These are phyloP conservation scores for Eulithis prunata DNA, from an alignment of 2,888 invertebrate genomes.

Conservation along the genomic window DNA sequence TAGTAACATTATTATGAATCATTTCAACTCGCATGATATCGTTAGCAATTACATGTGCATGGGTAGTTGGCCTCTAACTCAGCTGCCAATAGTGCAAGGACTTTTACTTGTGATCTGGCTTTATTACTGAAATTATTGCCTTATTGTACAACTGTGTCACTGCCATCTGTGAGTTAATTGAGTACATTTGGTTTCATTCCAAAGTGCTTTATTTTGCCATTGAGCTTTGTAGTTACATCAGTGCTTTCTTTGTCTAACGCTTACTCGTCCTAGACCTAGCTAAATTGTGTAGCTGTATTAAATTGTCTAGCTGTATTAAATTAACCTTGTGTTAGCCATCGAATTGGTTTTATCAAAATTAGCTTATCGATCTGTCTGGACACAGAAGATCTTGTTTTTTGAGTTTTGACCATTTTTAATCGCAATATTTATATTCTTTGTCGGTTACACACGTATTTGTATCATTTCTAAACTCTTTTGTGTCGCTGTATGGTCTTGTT, in stretches of 20 bases:
- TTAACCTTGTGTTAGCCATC: no score
- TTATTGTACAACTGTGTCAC: slow-evolving; percentile 51
- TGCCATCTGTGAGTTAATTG: slow-evolving; percentile 29
- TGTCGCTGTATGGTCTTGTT: not conserved
- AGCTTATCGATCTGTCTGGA: no score
- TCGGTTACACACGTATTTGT: no score
- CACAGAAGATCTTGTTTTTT: no score
- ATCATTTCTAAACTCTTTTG: no score
- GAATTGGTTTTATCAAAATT: no score
- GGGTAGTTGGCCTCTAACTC: slow-evolving; percentile 57
- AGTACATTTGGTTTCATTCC: slow-evolving; percentile 14
- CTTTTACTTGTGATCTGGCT: slow-evolving; percentile 51
- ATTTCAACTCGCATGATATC: slow-evolving; percentile 50
- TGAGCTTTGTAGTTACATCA: not conserved
- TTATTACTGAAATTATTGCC: slow-evolving; percentile 31
- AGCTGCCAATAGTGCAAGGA: slow-evolving; percentile 56
- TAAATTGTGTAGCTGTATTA: no score
- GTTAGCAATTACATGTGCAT: slow-evolving; percentile 49
- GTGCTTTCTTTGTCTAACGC: not conserved
- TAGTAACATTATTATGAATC: slow-evolving; percentile 47
- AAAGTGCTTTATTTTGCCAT: not conserved
- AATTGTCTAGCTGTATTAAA: no score
- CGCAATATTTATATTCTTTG: no score
- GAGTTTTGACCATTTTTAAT: no score
- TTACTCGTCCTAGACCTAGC: not conserved